A percentile compares a stretch with the other conserved stretches of the same genome.
phyloP scores from a whole-genome alignment of 2,797 vertebrate genomes.

The Gallinago nigripennis region DNA sequence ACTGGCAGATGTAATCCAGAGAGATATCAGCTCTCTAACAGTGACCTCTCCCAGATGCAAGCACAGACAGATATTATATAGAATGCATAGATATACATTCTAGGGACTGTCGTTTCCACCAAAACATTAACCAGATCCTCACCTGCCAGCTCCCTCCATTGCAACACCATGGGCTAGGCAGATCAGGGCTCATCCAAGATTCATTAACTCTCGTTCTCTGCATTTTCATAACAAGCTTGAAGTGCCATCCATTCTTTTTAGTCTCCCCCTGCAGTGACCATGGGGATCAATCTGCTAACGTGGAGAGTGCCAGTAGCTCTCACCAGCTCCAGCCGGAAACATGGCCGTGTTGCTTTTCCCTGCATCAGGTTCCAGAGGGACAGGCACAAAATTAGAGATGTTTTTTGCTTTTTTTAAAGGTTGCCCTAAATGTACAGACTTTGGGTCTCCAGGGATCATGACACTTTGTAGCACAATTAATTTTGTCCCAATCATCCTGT shows the following conservation, averaged over 20 bases:
- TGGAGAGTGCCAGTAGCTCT: not conserved
- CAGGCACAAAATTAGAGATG: not conserved
- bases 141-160: not conserved
- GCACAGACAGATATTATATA: not conserved
- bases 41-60: not conserved
- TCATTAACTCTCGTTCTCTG: constrained; percentile 33
- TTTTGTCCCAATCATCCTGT: not conserved
- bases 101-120: not conserved
- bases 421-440: not conserved
- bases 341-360: not conserved
- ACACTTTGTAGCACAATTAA: not conserved
- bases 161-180: not conserved
- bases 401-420: not conserved
- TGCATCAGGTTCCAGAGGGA: not conserved
- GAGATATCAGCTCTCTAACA: not conserved
- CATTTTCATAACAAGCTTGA: constrained; percentile 25
- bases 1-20: not conserved
- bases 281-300: not conserved
- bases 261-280: not conserved
- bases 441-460: not conserved
- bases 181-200: constrained; percentile 17
- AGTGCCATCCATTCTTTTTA: constrained; percentile 37
- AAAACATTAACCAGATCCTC: not conserved
- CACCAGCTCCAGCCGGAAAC: not conserved
- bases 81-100: not conserved